Evolutionary conservation across 1,140 invertebrate species (phyloP), one percentile per base, ranked within the genome.

Genomic region (Paralvinella palmiformis): DNA sequence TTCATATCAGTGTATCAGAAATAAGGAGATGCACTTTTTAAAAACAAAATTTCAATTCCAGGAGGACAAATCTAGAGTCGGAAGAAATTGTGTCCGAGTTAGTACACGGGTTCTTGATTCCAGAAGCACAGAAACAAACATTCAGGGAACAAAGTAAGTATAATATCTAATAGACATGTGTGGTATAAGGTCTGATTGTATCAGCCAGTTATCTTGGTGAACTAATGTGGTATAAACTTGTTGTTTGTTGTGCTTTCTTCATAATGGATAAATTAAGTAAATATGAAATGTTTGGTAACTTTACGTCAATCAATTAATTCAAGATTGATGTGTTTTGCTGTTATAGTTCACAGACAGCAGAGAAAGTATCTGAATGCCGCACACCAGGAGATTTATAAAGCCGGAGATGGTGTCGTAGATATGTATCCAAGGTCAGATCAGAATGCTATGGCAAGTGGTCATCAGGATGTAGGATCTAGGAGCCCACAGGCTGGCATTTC

Each of bases 31-130:
- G n/a, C n/a, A n/a, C n/a, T n/a, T n/a, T n/a, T n/a, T n/a, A n/a
- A n/a, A n/a, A n/a, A n/a, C n/a, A n/a, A 37, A 65, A 31, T 45
- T 36, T 24, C 50, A 35, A 2, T 69, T 72, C n/a, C 68, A 80
- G 78, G 6, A 72, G 77, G 1, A 75, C 74, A 17, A 72, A 82
- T 35, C 68, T 85, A 2, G 80, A 83, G 65, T 82, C 83, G 65
- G 83, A 86, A 71, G 85, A 86, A 76, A 79, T 86, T 67, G 80
- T 86, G 17, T 80, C 85, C 13, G 84, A 86, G 67, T 74, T 88
- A 62, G 82, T 88, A 53, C 83, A 86, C 62, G 83, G 84, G 64
- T 87, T 86, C 71, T 75, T 87, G 20, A 74, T 88, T 59, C 85
- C 86, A 1, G 85, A 88, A 76, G 82, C 84, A 17, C 71, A 79